Evolutionary conservation across 2,113 vertebrate genomes (phyloP), one percentile per base, ranked within the genome.

Genomic region (Syngnathoides biaculeatus): DNA sequence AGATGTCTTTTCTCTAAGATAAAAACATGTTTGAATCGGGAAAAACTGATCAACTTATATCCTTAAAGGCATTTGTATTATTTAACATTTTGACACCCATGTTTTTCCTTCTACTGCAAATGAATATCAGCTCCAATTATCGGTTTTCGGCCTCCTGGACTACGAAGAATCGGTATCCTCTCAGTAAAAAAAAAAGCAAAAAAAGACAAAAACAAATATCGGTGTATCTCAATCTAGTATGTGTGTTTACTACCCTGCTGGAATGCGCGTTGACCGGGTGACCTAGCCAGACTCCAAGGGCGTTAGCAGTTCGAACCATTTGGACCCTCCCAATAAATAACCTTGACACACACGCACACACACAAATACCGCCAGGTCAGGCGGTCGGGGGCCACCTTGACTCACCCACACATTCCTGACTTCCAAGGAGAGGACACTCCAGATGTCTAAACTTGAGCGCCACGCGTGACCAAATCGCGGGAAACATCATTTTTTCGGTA

Each of bases 241-340:
- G 72, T 50, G 65, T 65, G 76, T 78, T 75, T 69, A 73, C 80
- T 80, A 78, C 73, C 67, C 38, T 12, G 15, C 65, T 75, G 81
- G 86, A 91, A 90, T 92, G 87, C 40, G 79, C 76, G 77, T 71
- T 92, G 89, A 93, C 91, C 90, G 73, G 63, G 10, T 57, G 88
- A 87, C 88, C 82, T 56, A 75, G 65, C 75, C 86, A 84, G 84
- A 86, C 90, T 92, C 85, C 89, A 91, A 90, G 91, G 90, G 88
- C 80, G 72, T 85, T 84, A 86, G 79, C 81, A 86, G 71, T 82
- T 75, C 59, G 83, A 35, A 84, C 91, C 89, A 92, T 92, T 91
- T 92, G 90, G 86, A 86, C 75, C 69, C 79, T 87, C 87, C 73
- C 79, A 89, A 88, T 90, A 90, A 92, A 90, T 91, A 84, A 88